Conservation (phyloP, 2,888 invertebrate genomes). For the Clunio marinus region DNA sequence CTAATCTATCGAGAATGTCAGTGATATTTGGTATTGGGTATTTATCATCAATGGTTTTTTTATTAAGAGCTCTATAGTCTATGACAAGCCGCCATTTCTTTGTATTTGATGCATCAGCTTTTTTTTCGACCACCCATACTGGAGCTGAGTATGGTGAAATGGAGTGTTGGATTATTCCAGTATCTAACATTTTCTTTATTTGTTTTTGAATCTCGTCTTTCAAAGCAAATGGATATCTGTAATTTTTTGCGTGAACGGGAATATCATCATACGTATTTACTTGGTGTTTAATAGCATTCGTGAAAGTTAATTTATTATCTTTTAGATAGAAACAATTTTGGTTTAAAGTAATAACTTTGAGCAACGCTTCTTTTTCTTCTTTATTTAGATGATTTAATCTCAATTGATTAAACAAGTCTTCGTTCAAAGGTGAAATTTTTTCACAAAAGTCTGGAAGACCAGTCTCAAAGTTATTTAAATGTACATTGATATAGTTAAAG, state of each 20-base stretch:
- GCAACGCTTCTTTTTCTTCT: not conserved
- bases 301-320: not conserved
- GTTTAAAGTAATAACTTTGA: not conserved
- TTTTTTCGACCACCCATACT: constrained; percentile 44
- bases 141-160: constrained; percentile 42
- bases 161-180: constrained; percentile 42
- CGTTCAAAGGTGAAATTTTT: too few relatives aligned
- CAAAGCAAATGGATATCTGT: not conserved
- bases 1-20: constrained; percentile 44
- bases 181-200: constrained; percentile 5
- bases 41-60: constrained; percentile 43
- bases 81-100: constrained; percentile 43
- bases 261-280: not conserved
- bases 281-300: not conserved
- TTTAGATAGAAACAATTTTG: not conserved
- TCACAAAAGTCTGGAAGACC: too few relatives aligned
- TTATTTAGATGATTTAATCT: not conserved
- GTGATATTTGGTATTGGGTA: constrained; percentile 43
- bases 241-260: not conserved
- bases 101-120: constrained; percentile 42
- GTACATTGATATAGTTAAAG: not conserved
- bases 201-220: not conserved
- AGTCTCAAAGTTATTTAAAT: not conserved
- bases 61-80: constrained; percentile 42
- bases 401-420: not conserved